These are phyloP conservation scores for Sternotherus odoratus DNA, from an alignment of 2,797 vertebrate genomes.

Conservation along the genomic window DNA sequence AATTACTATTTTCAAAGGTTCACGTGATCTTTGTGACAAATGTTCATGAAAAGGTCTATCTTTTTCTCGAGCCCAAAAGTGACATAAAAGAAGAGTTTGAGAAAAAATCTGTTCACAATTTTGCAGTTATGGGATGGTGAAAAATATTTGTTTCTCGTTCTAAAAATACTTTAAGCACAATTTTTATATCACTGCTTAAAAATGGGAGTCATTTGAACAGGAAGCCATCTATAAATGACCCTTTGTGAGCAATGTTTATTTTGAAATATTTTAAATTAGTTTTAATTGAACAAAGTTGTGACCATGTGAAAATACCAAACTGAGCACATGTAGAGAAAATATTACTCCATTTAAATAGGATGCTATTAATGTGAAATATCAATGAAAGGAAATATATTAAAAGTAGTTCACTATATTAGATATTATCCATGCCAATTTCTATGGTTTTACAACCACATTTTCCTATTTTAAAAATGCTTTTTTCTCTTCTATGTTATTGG, in stretches of 20 bases:
- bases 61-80: conserved; percentile 54
- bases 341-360: conserved; percentile 47
- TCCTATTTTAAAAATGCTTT: neutral
- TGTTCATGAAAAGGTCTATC: conserved; percentile 51
- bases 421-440: neutral
- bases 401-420: neutral
- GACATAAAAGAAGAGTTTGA: neutral
- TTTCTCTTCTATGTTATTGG: neutral
- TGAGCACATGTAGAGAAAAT: conserved; percentile 50
- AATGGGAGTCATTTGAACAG: conserved; percentile 55
- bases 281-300: conserved; percentile 27
- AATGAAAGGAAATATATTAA: conserved; percentile 32
- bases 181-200: conserved; percentile 61
- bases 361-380: conserved; percentile 29
- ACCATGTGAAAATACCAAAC: conserved; percentile 59
- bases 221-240: conserved; percentile 51
- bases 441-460: neutral
- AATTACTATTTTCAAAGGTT: conserved; percentile 73
- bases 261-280: conserved; percentile 70
- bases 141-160: conserved; percentile 50
- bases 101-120: neutral
- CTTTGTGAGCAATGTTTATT: conserved; percentile 67
- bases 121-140: neutral
- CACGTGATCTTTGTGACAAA: conserved; percentile 61
- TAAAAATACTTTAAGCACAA: conserved; percentile 53